Evolutionary conservation across 2,888 invertebrate genomes (phyloP), one percentile per base, ranked within the genome.

Genomic region (Acanthopleura granulata): DNA sequence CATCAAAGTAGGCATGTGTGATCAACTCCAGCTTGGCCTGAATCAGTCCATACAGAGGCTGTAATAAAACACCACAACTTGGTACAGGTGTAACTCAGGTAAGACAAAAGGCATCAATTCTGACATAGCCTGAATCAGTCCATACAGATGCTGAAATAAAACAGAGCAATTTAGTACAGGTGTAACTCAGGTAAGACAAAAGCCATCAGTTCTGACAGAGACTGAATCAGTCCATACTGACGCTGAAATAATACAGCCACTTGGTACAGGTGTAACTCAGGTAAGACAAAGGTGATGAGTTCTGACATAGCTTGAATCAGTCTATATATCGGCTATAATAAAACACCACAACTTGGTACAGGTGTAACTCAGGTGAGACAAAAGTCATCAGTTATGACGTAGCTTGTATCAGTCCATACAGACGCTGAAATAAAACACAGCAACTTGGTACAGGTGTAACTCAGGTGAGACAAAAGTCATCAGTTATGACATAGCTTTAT

Each of bases 1-100:
- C 97, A 76, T 97, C 94, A 91, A 99, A 99, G 92, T 98, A 99
- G 0, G 98, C 98, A 89, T 97, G 95, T 0, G 99, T 99, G 78
- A 99, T 98, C 14, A 99, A 92, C 80, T 97, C 95, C 92, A 99
- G 94, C 92, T 99, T 99, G 11, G 97, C 80, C 89, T 97, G 96
- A 77, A 91, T 87, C 25, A 89, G 82, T 0, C 99, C 99, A 92
- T 96, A 99, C 16, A 99, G 92, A 6, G 99, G 99, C 90, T 90
- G 84, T 18, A 81, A 25, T 51, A 50, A 71, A 66, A 66, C 6
- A 3, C 72, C 1, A 50, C 14, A 30, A 18, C 40, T n/a, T n/a
- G n/a, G n/a, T 40, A 40, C 40, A 40, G 40, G 40, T 40, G 40
- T 40, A 49, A n/a, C 49, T 14, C 18, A 16, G 6, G 12, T 14